phyloP scores from a whole-genome alignment of 2,888 invertebrate genomes.

The Tiphia femorata region DNA sequence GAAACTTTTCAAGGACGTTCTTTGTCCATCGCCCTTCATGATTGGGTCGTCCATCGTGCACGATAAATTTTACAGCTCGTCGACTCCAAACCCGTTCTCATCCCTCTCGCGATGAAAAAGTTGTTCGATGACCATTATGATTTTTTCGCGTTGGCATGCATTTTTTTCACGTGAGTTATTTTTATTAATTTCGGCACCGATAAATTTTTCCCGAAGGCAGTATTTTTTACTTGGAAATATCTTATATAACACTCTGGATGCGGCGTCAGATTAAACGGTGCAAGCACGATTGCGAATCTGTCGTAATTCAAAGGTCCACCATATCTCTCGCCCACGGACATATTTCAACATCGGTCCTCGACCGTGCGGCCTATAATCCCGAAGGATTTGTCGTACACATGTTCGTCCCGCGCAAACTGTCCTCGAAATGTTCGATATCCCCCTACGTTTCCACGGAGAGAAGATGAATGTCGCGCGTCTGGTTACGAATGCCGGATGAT shows the following conservation, averaged over 20 bases:
- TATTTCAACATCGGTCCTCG: conserved; percentile 61
- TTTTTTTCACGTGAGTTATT: no score
- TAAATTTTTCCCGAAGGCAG: no score
- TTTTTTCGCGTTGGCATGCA: no score
- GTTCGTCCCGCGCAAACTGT: conserved; percentile 62
- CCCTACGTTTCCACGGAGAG: conserved; percentile 49
- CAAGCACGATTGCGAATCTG: conserved; percentile 42
- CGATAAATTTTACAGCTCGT: no score
- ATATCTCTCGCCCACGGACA: conserved; percentile 57
- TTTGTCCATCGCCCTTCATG: no score
- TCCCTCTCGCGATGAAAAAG: no score
- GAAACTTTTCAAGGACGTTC: no score
- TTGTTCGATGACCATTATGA: no score
- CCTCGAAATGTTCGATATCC: conserved; percentile 63
- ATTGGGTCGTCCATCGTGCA: no score
- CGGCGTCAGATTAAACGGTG: conserved; percentile 29
- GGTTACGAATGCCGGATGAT: conserved; percentile 56
- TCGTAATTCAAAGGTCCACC: conserved; percentile 58
- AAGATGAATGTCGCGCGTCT: conserved; percentile 61
- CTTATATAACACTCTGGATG: conserved; percentile 5
- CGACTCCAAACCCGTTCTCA: no score
- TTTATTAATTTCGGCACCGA: no score
- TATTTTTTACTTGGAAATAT: background rate
- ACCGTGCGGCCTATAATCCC: conserved; percentile 62
- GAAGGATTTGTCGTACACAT: conserved; percentile 66